Evolutionary conservation across 2,797 vertebrate species (phyloP), one percentile per base, ranked within the genome.

Genomic region (Syndactyla subalaris): DNA sequence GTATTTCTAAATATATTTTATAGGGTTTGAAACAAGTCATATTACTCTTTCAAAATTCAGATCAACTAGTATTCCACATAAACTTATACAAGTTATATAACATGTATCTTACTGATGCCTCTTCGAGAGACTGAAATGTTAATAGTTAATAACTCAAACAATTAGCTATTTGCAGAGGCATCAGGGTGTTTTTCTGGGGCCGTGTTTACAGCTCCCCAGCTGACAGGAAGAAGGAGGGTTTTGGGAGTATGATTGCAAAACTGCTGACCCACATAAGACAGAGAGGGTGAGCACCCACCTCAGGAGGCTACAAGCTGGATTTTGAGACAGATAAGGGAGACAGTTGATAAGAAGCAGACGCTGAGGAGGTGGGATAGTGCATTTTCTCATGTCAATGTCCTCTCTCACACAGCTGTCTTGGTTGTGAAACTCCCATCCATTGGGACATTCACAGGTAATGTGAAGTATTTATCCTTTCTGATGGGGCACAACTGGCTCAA

Each of bases 211-310:
- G 30, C 9, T 5, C 34, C 8, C 5, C 18, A 54, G 7, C 23
- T 14, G 3, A 67, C 27, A 8, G 8, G 12, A 1, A 71, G 21
- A 6, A 81, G 11, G 8, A 88, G 12, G 30, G 21, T 5, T 57
- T 78, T 48, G 34, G 41, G 10, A 46, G 43, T 11, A 10, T 36
- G 30, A 7, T 32, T 5, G 5, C 22, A 30, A 61, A 54, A 48
- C 1, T 14, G 39, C 52, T 46, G 20, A 39, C 10, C 14, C 0
- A 1, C 14, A 26, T 39, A 13, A 39, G 38, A 54, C 6, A 52
- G 30, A 54, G 30, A 3, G 59, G 7, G 5, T 36, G 34, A 68
- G 23, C 34, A 61, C 10, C 26, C 22, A 32, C 6, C 7, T 14
- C 7, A 1, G 2, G 30, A 41, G 15, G 34, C 21, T 48, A 61